Conservation (phyloP, 2,797 vertebrate species). For the Artibeus lituratus region DNA sequence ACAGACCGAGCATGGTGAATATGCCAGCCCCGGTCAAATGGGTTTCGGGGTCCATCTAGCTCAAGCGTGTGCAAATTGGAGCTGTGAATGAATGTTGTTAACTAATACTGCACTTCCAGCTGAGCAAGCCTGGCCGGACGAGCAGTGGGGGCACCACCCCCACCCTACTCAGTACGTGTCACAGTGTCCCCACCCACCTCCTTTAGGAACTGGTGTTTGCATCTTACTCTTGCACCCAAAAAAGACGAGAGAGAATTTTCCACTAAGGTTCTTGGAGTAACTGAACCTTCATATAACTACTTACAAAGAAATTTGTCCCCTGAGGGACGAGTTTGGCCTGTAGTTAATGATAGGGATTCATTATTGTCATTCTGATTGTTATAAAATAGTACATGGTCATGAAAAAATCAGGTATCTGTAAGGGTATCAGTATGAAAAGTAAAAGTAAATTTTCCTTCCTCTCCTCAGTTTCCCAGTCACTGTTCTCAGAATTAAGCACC, state of each 20-base stretch:
- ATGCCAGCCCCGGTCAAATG: background rate
- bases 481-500: background rate
- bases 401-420: background rate
- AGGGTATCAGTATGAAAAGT: background rate
- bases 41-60: background rate
- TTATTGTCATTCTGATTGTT: background rate
- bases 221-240: background rate
- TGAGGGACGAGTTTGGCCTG: background rate
- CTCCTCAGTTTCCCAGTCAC: background rate
- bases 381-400: background rate
- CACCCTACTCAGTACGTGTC: background rate
- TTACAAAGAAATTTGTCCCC: background rate
- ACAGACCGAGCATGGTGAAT: background rate
- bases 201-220: no score
- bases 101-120: background rate
- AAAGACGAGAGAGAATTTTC: background rate
- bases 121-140: rapidly evolving
- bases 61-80: background rate
- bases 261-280: background rate
- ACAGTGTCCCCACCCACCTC: background rate
- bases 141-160: background rate
- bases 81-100: background rate
- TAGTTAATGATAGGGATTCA: background rate
- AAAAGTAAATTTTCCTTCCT: background rate
- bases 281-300: background rate